Evolutionary conservation across 92 coral and sea anemone species (phyloP).

Genomic region (Palythoa grandis): DNA sequence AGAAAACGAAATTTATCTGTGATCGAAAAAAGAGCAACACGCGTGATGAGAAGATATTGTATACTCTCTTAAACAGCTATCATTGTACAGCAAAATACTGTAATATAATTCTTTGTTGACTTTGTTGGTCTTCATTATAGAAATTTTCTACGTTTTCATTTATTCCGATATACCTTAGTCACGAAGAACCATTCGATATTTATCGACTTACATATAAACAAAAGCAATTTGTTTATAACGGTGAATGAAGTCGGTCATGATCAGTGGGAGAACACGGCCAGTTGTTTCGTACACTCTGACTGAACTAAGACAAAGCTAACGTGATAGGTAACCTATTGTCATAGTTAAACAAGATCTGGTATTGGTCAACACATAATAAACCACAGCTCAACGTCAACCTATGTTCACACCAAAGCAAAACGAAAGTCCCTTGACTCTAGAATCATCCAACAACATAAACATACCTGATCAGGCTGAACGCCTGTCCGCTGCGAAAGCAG

Average conservation of each 20-base stretch:
- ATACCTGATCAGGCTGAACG: conserved; percentile 28
- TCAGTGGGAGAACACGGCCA: not conserved
- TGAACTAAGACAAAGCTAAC: not conserved
- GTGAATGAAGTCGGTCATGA: not conserved
- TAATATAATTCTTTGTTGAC: not conserved
- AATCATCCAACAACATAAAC: not conserved
- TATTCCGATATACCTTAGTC: not conserved
- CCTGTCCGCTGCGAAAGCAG: conserved; percentile 29
- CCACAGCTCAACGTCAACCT: not conserved
- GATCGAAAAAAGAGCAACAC: conserved; percentile 6
- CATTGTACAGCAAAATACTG: not conserved
- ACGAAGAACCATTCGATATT: not conserved
- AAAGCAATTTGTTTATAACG: not conserved
- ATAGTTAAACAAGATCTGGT: not conserved
- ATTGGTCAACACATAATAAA: not conserved
- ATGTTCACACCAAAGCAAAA: not conserved
- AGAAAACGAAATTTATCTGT: conserved; percentile 44
- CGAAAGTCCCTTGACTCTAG: not conserved
- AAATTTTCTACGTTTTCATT: not conserved
- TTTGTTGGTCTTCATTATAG: not conserved
- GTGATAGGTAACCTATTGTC: not conserved
- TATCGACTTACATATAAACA: not conserved
- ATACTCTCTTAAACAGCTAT: not conserved
- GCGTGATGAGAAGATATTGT: not conserved
- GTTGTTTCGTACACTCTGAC: not conserved